Evolutionary conservation across 2,113 vertebrate species (phyloP).

Genomic region (Odobenus rosmarus): DNA sequence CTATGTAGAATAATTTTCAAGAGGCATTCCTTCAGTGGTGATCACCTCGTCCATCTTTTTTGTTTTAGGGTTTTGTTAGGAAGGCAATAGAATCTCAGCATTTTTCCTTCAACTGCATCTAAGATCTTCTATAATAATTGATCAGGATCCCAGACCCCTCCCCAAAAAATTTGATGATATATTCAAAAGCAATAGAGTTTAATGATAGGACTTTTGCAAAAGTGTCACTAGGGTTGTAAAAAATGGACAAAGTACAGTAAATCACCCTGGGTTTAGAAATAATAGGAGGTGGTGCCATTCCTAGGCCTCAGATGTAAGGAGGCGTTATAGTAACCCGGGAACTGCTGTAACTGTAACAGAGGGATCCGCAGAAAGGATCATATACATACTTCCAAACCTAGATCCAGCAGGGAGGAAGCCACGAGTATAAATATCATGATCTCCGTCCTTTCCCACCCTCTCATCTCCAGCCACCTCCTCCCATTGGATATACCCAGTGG

Average conservation of each 20-base stretch:
- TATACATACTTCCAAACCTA: background rate
- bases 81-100: background rate
- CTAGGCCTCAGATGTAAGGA: background rate
- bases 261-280: background rate
- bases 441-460: background rate
- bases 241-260: background rate
- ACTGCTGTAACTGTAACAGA: background rate
- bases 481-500: accelerated
- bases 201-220: background rate
- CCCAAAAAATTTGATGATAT: background rate
- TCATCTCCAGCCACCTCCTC: background rate
- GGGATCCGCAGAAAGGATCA: background rate
- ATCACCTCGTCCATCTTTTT: background rate
- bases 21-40: background rate
- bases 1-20: background rate
- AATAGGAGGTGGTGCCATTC: background rate
- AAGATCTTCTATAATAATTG: background rate
- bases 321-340: background rate
- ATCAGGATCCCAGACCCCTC: background rate
- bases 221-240: background rate
- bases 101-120: background rate
- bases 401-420: too few relatives aligned
- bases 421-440: background rate
- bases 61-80: background rate
- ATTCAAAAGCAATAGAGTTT: background rate